phyloP scores from a whole-genome alignment of 2,888 invertebrate species.

The Scaeva pyrastri region DNA sequence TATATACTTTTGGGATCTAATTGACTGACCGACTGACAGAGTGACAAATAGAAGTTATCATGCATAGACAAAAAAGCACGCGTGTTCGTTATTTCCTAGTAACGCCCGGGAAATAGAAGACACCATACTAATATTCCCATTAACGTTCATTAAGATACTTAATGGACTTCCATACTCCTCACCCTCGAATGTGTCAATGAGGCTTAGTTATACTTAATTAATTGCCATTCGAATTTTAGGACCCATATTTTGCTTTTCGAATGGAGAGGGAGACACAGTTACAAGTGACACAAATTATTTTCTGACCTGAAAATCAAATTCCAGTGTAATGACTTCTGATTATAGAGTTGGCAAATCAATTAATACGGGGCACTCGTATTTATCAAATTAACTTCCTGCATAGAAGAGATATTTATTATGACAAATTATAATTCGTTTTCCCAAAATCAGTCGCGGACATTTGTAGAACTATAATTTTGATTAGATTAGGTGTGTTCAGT shows the following conservation, averaged over 20 bases:
- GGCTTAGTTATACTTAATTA: neutral
- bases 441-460: neutral
- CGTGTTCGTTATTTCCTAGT: no score
- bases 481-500: neutral
- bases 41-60: no score
- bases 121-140: neutral
- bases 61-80: no score
- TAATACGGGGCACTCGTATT: neutral
- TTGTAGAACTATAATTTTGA: neutral
- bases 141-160: neutral
- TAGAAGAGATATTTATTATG: neutral
- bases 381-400: neutral
- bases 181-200: slow-evolving; percentile 1
- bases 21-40: no score
- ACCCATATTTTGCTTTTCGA: neutral
- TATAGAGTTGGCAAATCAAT: neutral
- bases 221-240: neutral
- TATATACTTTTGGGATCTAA: no score
- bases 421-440: neutral
- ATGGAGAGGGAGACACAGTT: neutral
- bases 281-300: slow-evolving; percentile 7
- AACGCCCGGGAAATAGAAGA: neutral
- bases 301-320: slow-evolving; percentile 8
- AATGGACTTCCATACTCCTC: neutral
- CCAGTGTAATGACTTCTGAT: neutral